Evolutionary conservation across 35 echinoderm and acorn worm genomes (phyloP), one percentile per base, ranked within the genome.

Genomic region (Apostichopus parvimensis): DNA sequence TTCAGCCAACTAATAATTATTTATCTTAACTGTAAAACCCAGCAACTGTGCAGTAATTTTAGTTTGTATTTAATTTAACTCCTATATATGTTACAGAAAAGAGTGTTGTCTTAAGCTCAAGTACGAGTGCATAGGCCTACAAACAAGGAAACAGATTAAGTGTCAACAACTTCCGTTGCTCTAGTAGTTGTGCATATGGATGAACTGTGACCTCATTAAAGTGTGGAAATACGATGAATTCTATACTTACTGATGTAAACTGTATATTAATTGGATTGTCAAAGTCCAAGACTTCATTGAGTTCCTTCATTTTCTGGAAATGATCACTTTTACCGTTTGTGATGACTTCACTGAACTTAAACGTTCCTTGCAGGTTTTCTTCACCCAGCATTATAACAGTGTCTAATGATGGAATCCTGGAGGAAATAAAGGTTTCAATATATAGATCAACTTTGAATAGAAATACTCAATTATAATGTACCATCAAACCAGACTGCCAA

Each of bases 371-470:
- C 57, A 92, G 70, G 60, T 12, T 26, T 10, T 72, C 91, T 28
- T 92, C 91, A 17, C 91, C 91, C 56, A 92, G 25, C 91, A 92
- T 92, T 8, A 92, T 70, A 6, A 92, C 91, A 72, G 79, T 82
- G 18, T 83, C 56, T 54, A 92, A 79, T 6, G 73, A 79, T 9
- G 89, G 89, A 91, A 91, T 59, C 54, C 89, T 91, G 52, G 8
- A 58, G 56, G 11, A 77, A 7, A 90, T 52, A 9, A 56, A 20
- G 24, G 26, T 10, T 79, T 7, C 77, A 79, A 79, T 23, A 6
- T 22, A 22, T 18, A 79, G 5, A 22, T 79, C 9, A 22, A 22
- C 9, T 10, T 68, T 68, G 11, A 68, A 68, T 14, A 18, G 64
- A 68, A 18, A 9, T 5, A 75, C 9, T 15, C n/a, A 21, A 11